Base-by-base conservation (phyloP, 2,888 invertebrate species). In the Nomada flava region DNA sequence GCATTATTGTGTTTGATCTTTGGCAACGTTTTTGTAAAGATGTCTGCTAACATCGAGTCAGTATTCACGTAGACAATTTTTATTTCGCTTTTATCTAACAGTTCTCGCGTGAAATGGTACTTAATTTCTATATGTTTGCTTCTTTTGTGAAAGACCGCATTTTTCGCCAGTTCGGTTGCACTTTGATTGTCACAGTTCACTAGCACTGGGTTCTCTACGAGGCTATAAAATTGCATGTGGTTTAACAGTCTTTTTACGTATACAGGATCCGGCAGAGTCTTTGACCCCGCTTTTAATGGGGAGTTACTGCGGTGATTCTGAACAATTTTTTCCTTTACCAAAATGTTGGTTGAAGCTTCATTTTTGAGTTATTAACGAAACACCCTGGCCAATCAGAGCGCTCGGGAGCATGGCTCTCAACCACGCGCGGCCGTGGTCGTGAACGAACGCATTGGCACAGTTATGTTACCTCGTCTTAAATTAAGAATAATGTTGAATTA, bases 181-280 rank as follows among this genome's bases (percentile, higher is more conserved):
- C 36, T 71, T 36, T 62, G 60, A n/a, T 71, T 71, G 7, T 71
- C 29, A 2, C 42, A 70, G 50, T 7, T 26, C 29, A 59, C 2
- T 1, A 1, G 29, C 7, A 70, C 18, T 0, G n/a, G 47, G n/a
- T 18, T 11, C 29, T 26, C n/a, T 10, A 26, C 29, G 15, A 18
- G 29, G n/a, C n/a, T 60, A 23, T 70, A 18, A 36, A 50, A 60
- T n/a, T 47, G 29, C 69, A 70, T 60, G 9, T 70, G 44, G 1
- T 0, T 4, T 29, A 70, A 60, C 7, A 60, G 7, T 29, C 59
- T 23, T n/a, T n/a, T 70, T 11, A 59, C 5, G 18, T 59, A 70
- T 2, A 23, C 23, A 23, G 23, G 23, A 23, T 1, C 23, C 23
- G 23, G 23, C 23, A 23, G 23, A 23, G 23, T 23, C 23, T 23